Conservation (phyloP, 2,888 invertebrate genomes). For the Sarcophaga subvicina region DNA sequence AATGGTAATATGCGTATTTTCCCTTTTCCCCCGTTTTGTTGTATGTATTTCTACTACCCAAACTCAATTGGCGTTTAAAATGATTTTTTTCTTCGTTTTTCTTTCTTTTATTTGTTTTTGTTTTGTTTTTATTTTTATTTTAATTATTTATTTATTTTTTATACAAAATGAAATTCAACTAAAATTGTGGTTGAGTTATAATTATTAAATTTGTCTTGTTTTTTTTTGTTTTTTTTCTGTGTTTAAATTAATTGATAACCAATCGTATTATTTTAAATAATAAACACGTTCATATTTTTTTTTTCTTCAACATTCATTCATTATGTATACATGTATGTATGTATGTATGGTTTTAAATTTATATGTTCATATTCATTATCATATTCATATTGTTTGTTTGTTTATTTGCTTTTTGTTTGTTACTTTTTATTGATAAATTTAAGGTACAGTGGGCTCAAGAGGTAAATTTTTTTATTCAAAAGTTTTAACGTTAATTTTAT, state of each 20-base stretch:
- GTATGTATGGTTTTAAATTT: too few relatives aligned
- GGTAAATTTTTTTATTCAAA: slow-evolving; percentile 49
- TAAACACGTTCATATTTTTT: slow-evolving; percentile 19
- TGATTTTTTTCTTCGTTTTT: background rate
- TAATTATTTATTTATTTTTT: too few relatives aligned
- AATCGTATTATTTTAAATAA: slow-evolving; percentile 15
- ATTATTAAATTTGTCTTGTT: background rate
- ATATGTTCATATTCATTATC: too few relatives aligned
- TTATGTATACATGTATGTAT: background rate
- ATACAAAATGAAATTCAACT: slow-evolving; percentile 36
- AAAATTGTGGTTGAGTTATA: slow-evolving; percentile 15
- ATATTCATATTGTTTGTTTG: too few relatives aligned
- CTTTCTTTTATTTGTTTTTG: slow-evolving; percentile 5
- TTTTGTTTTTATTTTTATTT: slow-evolving; percentile 15
- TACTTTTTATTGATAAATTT: slow-evolving; percentile 34
- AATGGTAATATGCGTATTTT: slow-evolving; percentile 72
- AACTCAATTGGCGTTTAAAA: slow-evolving; percentile 50
- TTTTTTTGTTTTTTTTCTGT: too few relatives aligned
- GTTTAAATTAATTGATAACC: too few relatives aligned
- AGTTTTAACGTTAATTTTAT: slow-evolving; percentile 33
- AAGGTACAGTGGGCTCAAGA: slow-evolving; percentile 69
- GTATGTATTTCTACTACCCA: slow-evolving; percentile 46
- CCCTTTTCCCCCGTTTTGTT: slow-evolving; percentile 68
- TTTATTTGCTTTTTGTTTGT: background rate
- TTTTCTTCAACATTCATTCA: background rate